Evolutionary conservation across 2,113 vertebrate species (phyloP).

Genomic region (Tragelaphus scriptus): DNA sequence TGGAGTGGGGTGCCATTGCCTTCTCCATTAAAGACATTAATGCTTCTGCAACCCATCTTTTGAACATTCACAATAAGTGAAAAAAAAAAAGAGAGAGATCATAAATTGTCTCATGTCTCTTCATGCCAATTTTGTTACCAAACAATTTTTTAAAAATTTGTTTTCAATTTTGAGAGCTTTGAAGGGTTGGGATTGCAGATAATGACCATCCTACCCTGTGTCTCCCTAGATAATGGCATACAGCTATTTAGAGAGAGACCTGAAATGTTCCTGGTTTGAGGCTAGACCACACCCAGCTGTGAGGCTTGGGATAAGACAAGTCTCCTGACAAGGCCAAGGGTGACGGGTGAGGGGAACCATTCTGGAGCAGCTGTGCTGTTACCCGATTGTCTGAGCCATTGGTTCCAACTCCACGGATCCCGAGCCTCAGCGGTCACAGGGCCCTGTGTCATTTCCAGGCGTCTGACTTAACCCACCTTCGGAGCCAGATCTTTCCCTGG

Average conservation of each 20-base stretch:
- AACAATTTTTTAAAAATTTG: background rate
- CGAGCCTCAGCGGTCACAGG: background rate
- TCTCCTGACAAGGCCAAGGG: background rate
- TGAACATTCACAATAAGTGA: too few relatives aligned
- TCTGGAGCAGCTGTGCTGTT: background rate
- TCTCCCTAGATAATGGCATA: background rate
- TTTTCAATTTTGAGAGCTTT: background rate
- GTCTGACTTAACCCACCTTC: background rate
- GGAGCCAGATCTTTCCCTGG: background rate
- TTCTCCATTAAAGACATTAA: too few relatives aligned
- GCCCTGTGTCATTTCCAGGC: fast-evolving
- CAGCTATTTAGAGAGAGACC: background rate
- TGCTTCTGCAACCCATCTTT: too few relatives aligned
- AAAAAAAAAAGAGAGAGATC: background rate
- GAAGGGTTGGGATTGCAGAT: background rate
- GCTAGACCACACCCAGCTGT: background rate
- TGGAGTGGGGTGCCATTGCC: too few relatives aligned
- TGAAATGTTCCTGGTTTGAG: background rate
- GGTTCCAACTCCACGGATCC: background rate
- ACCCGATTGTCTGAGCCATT: background rate
- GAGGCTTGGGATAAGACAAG: background rate
- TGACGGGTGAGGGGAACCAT: too few relatives aligned
- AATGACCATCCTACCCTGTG: background rate
- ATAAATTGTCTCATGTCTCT: background rate
- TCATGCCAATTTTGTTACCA: background rate